These are phyloP conservation scores for Neostethus bicornis DNA, from an alignment of 2,797 vertebrate genomes.

Conservation along the genomic window DNA sequence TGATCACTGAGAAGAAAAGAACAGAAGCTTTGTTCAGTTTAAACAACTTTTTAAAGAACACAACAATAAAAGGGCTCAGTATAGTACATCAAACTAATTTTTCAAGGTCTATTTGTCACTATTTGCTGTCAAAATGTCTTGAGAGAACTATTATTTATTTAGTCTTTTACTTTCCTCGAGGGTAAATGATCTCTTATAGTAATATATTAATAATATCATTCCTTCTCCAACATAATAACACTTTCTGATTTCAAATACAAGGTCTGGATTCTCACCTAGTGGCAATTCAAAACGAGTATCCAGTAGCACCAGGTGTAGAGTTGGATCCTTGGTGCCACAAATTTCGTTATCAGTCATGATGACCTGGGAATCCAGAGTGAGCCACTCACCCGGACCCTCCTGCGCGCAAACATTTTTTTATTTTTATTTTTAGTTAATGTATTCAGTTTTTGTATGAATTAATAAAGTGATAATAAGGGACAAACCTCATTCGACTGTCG, in stretches of 20 bases:
- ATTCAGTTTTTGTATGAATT: not conserved
- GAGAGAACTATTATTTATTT: constrained; percentile 29
- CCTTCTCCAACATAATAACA: constrained; percentile 14
- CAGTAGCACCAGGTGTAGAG: constrained; percentile 92
- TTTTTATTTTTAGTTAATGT: constrained; percentile 1
- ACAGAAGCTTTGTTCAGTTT: constrained; percentile 23
- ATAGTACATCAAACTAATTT: constrained; percentile 48
- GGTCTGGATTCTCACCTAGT: constrained; percentile 80
- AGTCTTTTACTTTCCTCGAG: not conserved
- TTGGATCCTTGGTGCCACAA: constrained; percentile 97
- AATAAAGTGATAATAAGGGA: constrained; percentile 28
- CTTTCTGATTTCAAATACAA: constrained; percentile 22
- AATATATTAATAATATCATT: constrained; percentile 10
- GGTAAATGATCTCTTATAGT: constrained; percentile 30
- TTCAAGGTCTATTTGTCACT: constrained; percentile 43
- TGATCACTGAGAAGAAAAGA: constrained; percentile 39
- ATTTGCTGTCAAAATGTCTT: constrained; percentile 29
- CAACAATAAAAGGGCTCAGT: constrained; percentile 47
- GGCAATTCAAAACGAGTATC: constrained; percentile 96
- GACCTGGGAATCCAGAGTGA: constrained; percentile 93
- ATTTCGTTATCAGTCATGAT: constrained; percentile 98
- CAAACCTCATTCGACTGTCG: constrained; percentile 95
- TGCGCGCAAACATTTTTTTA: too few relatives aligned
- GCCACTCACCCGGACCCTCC: constrained; percentile 97
- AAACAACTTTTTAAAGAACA: constrained; percentile 19